Percentiles rank a stretch among this genome's conserved stretches.
phyloP scores from a whole-genome alignment of 2,113 vertebrate species.

The Brachypteracias leptosomus region DNA sequence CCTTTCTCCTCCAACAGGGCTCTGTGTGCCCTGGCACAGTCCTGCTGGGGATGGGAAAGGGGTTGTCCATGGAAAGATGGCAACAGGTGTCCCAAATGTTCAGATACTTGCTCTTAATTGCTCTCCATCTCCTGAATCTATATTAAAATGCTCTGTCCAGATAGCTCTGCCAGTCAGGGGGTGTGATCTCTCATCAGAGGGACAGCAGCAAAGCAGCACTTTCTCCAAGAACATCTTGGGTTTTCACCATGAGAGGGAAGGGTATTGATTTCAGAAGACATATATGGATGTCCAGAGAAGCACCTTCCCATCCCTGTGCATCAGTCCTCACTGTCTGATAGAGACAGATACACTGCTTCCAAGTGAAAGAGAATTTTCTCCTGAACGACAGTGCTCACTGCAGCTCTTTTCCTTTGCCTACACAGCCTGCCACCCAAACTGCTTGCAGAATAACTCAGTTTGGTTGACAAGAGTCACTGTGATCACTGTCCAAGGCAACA shows the following conservation, averaged over 20 bases:
- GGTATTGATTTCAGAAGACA: not conserved
- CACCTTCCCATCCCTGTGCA: not conserved
- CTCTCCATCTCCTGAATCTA: not conserved
- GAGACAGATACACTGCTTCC: not conserved
- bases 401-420: not conserved
- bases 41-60: not conserved
- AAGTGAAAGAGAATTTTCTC: not conserved
- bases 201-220: not conserved
- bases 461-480: constrained; percentile 23
- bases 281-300: not conserved
- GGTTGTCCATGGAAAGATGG: not conserved
- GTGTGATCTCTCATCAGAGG: not conserved
- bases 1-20: not conserved
- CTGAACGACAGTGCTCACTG: not conserved
- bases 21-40: not conserved
- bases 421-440: not conserved
- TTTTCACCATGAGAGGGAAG: not conserved
- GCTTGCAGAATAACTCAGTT: not conserved
- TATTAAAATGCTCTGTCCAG: not conserved
- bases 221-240: not conserved
- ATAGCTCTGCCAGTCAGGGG: not conserved
- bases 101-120: not conserved
- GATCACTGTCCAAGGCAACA: constrained; percentile 6
- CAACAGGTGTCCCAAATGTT: not conserved
- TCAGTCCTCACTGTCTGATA: not conserved